Conservation (phyloP, 64 coral and sea anemone species). For the Orbicella faveolata region DNA sequence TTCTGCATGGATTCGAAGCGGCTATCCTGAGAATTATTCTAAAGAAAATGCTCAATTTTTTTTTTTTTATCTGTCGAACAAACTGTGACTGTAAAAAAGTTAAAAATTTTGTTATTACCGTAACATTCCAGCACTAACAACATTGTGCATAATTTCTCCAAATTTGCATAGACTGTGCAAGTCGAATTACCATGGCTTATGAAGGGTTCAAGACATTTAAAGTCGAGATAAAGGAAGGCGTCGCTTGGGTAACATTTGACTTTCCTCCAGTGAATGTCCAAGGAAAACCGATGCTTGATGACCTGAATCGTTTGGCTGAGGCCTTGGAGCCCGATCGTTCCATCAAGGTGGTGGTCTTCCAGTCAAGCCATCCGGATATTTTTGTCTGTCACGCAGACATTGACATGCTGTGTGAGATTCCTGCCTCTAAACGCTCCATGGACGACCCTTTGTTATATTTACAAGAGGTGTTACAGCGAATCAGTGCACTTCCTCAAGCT, state of each 20-base stretch:
- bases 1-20: too few relatives aligned
- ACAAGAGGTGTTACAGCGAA: constrained; percentile 70
- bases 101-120: too few relatives aligned
- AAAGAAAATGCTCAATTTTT: too few relatives aligned
- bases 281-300: constrained; percentile 80
- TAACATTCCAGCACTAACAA: too few relatives aligned
- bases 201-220: constrained; percentile 77
- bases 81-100: too few relatives aligned
- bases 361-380: constrained; percentile 79
- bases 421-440: constrained; percentile 49
- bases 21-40: too few relatives aligned
- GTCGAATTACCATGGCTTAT: constrained; percentile 53
- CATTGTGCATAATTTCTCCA: neutral
- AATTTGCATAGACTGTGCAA: neutral
- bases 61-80: too few relatives aligned
- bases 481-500: constrained; percentile 81
- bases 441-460: constrained; percentile 75
- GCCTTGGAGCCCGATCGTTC: constrained; percentile 72
- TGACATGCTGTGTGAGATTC: constrained; percentile 86
- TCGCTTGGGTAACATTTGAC: constrained; percentile 86
- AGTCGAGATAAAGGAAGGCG: constrained; percentile 66
- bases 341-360: constrained; percentile 86
- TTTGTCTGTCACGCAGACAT: constrained; percentile 92
- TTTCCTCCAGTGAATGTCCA: constrained; percentile 92
- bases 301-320: constrained; percentile 65